phyloP scores from a whole-genome alignment of 2,888 invertebrate species.

The Idaea aversata region DNA sequence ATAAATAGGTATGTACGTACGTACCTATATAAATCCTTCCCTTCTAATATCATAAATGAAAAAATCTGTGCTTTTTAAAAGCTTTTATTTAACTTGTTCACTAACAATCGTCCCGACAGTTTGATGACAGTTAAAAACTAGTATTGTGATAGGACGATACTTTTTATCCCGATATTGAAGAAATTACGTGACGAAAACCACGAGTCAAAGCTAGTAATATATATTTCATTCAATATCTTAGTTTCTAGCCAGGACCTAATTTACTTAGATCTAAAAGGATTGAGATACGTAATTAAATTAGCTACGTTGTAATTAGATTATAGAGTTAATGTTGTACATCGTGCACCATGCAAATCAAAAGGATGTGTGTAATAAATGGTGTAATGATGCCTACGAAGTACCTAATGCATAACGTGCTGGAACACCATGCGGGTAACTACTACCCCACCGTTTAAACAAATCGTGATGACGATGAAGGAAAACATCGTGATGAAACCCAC shows the following conservation, averaged over 20 bases:
- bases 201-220: no score
- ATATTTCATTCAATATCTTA: no score
- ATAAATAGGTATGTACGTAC: no score
- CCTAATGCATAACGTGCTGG: not conserved
- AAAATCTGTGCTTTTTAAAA: not conserved
- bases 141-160: no score
- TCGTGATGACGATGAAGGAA: not conserved
- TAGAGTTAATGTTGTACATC: not conserved
- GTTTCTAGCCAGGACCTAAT: no score
- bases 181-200: no score
- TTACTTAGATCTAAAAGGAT: no score
- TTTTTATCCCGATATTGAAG: no score
- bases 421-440: constrained; percentile 1
- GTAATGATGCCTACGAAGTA: not conserved
- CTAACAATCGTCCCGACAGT: not conserved
- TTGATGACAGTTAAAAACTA: not conserved
- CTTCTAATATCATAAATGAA: no score
- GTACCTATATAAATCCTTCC: no score
- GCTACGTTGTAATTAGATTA: not conserved
- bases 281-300: no score
- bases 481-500: not conserved
- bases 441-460: not conserved
- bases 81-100: not conserved
- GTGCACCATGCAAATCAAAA: constrained; percentile 11
- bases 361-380: constrained; percentile 8